Percentiles rank a stretch among this genome's conserved stretches.
These are phyloP conservation scores for Potamilus streckersoni DNA, from an alignment of 1,140 invertebrate species.

Conservation along the genomic window DNA sequence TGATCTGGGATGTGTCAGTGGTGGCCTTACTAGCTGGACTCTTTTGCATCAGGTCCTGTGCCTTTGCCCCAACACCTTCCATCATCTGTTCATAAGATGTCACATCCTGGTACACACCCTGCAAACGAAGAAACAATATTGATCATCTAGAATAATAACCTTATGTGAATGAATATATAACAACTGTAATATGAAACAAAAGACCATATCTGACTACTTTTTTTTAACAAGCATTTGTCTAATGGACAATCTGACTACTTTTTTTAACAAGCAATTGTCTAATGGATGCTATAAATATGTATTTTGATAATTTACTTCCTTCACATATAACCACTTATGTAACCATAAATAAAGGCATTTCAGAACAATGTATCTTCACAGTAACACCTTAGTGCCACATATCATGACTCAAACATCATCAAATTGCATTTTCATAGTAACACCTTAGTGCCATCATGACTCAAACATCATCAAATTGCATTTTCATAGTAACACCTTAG, in stretches of 20 bases:
- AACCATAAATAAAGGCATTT: background rate
- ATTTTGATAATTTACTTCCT: background rate
- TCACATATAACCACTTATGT: background rate
- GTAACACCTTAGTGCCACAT: no score
- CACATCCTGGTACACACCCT: constrained; percentile 87
- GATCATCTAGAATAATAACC: background rate
- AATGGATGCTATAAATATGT: background rate
- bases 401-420: no score
- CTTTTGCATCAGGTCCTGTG: constrained; percentile 88
- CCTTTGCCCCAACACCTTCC: constrained; percentile 86
- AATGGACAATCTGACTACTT: background rate
- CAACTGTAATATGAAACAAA: background rate
- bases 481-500: no score
- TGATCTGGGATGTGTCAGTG: constrained; percentile 84
- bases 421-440: no score
- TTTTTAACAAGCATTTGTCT: no score
- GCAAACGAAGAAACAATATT: constrained; percentile 18
- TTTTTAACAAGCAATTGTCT: no score
- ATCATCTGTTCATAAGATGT: constrained; percentile 93
- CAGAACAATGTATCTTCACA: no score
- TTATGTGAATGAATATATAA: constrained; percentile 1
- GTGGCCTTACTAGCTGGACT: constrained; percentile 85
- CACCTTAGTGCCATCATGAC: no score
- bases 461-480: no score
- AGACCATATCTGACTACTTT: background rate